Conservation (phyloP, 2,113 vertebrate genomes). For the Pseudopodoces humilis region DNA sequence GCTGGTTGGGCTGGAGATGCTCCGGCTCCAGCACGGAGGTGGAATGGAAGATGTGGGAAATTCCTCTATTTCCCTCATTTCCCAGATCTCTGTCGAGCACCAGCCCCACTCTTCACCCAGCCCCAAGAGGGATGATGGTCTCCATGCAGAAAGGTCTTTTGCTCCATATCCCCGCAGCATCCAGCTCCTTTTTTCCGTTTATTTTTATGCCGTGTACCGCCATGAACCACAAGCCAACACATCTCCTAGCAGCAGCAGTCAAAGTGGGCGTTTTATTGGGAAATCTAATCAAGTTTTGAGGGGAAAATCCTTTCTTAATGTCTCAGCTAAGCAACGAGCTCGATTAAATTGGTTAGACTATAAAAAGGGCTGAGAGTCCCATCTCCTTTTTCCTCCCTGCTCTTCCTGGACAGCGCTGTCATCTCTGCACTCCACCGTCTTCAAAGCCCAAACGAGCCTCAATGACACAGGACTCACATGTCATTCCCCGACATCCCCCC, state of each 20-base stretch:
- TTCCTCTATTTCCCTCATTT: neutral
- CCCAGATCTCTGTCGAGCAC: accelerated
- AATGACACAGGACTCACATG: neutral
- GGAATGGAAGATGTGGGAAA: slow-evolving; percentile 10
- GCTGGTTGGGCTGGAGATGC: neutral
- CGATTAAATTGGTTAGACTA: neutral
- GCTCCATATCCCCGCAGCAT: neutral
- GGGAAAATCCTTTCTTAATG: slow-evolving; percentile 49
- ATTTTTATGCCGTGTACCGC: neutral
- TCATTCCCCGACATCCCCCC: neutral
- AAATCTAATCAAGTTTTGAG: slow-evolving; percentile 38
- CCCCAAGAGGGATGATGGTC: neutral
- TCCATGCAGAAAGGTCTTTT: neutral
- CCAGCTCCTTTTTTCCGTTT: neutral
- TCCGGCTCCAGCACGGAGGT: neutral
- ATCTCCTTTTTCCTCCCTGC: neutral
- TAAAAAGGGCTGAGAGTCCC: neutral
- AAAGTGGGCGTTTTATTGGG: slow-evolving; percentile 13
- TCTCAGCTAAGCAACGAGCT: neutral
- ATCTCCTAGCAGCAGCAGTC: slow-evolving; percentile 38
- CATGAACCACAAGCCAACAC: neutral
- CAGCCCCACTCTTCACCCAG: neutral
- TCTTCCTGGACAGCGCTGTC: slow-evolving; percentile 14
- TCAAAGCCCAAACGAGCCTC: neutral
- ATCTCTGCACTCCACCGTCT: accelerated